phyloP scores from a whole-genome alignment of 2,113 vertebrate genomes.

The Cephalopholis sonnerati region DNA sequence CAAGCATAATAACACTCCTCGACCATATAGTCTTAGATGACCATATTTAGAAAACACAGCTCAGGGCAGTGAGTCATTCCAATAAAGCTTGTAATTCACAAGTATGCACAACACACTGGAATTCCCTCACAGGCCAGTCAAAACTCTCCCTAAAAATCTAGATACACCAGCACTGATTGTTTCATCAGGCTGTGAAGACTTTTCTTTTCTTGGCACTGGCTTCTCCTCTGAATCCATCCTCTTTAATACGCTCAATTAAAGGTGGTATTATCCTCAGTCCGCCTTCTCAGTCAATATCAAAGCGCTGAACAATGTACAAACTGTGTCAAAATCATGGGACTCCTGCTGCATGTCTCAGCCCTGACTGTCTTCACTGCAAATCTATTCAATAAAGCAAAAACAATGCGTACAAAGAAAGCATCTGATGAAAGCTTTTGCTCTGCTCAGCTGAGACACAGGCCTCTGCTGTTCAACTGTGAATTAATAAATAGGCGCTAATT shows the following conservation, averaged over 20 bases:
- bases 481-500: neutral
- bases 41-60: slow-evolving; percentile 56
- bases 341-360: neutral
- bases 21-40: slow-evolving; percentile 1
- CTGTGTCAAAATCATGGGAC: neutral
- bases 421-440: neutral
- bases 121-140: neutral
- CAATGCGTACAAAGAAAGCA: neutral
- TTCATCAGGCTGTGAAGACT: neutral
- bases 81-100: slow-evolving; percentile 13
- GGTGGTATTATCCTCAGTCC: neutral
- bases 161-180: neutral
- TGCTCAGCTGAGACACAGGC: neutral
- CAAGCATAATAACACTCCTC: slow-evolving; percentile 11
- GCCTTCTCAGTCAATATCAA: neutral
- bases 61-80: slow-evolving; percentile 20
- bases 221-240: neutral
- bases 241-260: neutral
- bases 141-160: neutral
- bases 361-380: neutral
- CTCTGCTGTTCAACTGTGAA: neutral
- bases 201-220: neutral
- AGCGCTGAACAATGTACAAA: neutral
- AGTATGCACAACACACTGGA: slow-evolving; percentile 15
- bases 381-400: neutral